These are phyloP conservation scores for Ranitomeya variabilis DNA, from an alignment of 2,113 vertebrate genomes.

Conservation along the genomic window DNA sequence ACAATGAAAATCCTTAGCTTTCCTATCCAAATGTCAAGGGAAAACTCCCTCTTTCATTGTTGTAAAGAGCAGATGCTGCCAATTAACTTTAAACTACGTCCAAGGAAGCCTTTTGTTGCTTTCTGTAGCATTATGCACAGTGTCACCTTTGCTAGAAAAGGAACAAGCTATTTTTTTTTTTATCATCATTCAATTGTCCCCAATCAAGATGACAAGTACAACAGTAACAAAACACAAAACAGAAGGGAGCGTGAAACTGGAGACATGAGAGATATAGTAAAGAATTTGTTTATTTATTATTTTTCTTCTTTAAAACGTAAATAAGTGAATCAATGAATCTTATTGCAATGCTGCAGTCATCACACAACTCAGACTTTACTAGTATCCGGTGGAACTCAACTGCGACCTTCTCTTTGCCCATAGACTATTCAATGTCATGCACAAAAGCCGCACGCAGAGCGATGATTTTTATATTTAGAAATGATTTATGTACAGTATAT, in stretches of 20 bases:
- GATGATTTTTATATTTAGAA: too few species aligned
- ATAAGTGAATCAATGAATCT: neutral
- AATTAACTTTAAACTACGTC: slow-evolving; percentile 83
- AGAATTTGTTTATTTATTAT: neutral
- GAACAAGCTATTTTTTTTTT: slow-evolving; percentile 67
- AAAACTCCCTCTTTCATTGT: slow-evolving; percentile 72
- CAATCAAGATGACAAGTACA: slow-evolving; percentile 72
- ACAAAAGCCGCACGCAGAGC: too few species aligned
- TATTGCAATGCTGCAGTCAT: neutral
- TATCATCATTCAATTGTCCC: slow-evolving; percentile 73
- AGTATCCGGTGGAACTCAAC: neutral
- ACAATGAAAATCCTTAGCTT: slow-evolving; percentile 73
- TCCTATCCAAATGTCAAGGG: slow-evolving; percentile 72
- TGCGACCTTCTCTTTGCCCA: too few species aligned
- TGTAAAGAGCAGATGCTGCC: slow-evolving; percentile 90
- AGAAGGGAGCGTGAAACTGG: neutral
- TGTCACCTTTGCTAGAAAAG: slow-evolving; percentile 71
- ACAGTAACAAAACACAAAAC: neutral
- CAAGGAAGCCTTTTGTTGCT: slow-evolving; percentile 73
- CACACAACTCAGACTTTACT: neutral
- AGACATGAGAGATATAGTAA: neutral
- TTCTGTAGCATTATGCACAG: slow-evolving; percentile 70
- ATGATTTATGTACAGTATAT: too few species aligned
- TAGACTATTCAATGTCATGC: too few species aligned
- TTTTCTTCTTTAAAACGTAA: too few species aligned